A percentile compares a stretch with the other conserved stretches of the same genome.
Evolutionary conservation across 2,797 vertebrate species (phyloP).

Genomic region (Miichthys miiuy): DNA sequence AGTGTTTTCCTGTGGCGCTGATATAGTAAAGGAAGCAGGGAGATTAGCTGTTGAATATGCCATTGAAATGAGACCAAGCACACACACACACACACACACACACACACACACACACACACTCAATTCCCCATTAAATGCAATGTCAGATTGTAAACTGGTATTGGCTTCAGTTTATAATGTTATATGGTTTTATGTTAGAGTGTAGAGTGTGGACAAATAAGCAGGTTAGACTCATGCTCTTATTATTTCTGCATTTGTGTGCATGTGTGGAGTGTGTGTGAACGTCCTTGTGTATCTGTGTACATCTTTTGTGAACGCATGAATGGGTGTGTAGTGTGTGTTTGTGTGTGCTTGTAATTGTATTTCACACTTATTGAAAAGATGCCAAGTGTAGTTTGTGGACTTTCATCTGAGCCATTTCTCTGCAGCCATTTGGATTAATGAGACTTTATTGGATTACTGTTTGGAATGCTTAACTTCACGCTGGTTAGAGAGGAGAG

Average conservation of each 20-base stretch:
- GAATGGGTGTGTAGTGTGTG: background rate
- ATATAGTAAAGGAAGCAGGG: conserved; percentile 26
- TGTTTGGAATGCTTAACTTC: conserved; percentile 66
- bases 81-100: background rate
- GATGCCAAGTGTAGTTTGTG: conserved; percentile 46
- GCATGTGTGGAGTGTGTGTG: background rate
- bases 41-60: conserved; percentile 35
- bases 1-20: conserved; percentile 23
- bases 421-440: conserved; percentile 59
- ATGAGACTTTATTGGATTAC: conserved; percentile 69
- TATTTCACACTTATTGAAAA: conserved; percentile 45
- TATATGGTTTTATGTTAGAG: conserved; percentile 11
- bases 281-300: conserved; percentile 5
- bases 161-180: conserved; percentile 1
- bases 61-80: background rate
- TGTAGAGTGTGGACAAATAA: background rate
- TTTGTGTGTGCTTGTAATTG: conserved; percentile 21
- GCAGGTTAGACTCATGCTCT: background rate
- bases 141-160: background rate
- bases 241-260: background rate
- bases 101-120: background rate
- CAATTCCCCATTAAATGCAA: background rate
- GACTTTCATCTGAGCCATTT: conserved; percentile 62
- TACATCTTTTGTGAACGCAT: background rate
- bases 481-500: conserved; percentile 18